Evolutionary conservation across 2,888 invertebrate species (phyloP).

Genomic region (Leucophenga montana): DNA sequence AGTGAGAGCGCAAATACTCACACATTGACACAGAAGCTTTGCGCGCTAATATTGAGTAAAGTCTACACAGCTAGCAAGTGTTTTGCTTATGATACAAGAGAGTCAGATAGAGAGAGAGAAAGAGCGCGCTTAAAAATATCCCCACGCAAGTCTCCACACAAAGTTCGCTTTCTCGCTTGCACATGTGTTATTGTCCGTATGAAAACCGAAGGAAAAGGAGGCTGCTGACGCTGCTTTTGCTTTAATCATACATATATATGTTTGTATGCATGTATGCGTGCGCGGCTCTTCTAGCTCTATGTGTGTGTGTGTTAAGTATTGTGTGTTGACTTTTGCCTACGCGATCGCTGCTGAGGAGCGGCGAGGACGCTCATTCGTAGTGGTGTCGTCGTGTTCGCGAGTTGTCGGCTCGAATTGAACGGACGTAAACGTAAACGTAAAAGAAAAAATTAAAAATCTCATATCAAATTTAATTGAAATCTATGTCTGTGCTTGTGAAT

Average conservation of each 20-base stretch:
- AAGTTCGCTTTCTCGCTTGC: neutral
- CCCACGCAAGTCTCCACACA: constrained; percentile 17
- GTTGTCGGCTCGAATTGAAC: constrained; percentile 52
- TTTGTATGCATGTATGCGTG: neutral
- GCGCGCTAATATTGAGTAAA: neutral
- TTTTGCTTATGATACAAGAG: constrained; percentile 27
- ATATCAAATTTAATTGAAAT: constrained; percentile 1
- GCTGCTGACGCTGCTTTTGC: neutral
- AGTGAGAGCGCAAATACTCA: neutral
- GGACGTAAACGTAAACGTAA: constrained; percentile 53
- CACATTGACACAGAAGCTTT: neutral
- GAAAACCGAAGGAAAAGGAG: constrained; percentile 22
- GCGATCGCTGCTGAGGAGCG: constrained; percentile 54
- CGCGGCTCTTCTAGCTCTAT: no score
- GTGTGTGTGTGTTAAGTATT: constrained; percentile 23
- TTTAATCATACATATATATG: neutral
- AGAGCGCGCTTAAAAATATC: constrained; percentile 31
- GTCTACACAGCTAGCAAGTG: constrained; percentile 42
- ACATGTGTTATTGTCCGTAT: neutral
- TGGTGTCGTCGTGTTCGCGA: constrained; percentile 53
- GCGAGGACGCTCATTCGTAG: constrained; percentile 66
- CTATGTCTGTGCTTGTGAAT: neutral
- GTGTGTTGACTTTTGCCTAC: constrained; percentile 44
- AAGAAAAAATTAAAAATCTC: neutral
- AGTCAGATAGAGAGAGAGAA: constrained; percentile 22